These are phyloP conservation scores for Porites lutea DNA, from an alignment of 64 coral and sea anemone species.

Conservation along the genomic window DNA sequence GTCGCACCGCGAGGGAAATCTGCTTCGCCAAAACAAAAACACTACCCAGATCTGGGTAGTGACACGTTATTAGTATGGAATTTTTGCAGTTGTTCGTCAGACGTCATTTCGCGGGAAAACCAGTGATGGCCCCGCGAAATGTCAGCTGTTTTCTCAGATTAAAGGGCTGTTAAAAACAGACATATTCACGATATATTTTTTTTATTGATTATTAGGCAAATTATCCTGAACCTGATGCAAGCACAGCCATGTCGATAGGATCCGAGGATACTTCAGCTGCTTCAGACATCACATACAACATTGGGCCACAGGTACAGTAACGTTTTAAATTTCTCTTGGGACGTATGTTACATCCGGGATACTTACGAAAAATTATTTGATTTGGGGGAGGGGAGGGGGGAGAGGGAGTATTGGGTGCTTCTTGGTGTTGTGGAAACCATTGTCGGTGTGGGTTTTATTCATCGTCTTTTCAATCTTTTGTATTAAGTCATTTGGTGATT, in stretches of 20 bases:
- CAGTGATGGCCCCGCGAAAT: background rate
- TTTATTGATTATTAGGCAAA: constrained; percentile 17
- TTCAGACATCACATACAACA: constrained; percentile 62
- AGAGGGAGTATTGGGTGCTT: background rate
- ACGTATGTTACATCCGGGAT: background rate
- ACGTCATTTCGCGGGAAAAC: too few relatives aligned
- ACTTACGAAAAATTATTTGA: background rate
- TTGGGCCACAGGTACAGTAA: constrained; percentile 61
- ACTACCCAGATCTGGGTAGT: too few relatives aligned
- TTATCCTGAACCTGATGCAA: constrained; percentile 69
- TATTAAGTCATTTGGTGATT: too few relatives aligned
- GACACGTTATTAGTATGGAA: too few relatives aligned
- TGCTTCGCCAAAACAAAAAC: too few relatives aligned
- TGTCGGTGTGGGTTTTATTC: too few relatives aligned
- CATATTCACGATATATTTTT: constrained; percentile 1
- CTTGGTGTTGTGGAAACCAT: too few relatives aligned
- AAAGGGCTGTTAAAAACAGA: background rate
- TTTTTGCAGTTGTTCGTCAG: too few relatives aligned
- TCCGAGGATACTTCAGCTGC: constrained; percentile 28
- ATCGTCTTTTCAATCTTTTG: too few relatives aligned
- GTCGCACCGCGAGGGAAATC: too few relatives aligned
- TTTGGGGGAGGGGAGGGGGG: too few relatives aligned
- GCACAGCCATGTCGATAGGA: constrained; percentile 68
- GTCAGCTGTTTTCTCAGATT: background rate
- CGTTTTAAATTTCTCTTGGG: background rate